These are phyloP conservation scores for Hoplias malabaricus DNA, from an alignment of 2,113 vertebrate species.

Conservation along the genomic window DNA sequence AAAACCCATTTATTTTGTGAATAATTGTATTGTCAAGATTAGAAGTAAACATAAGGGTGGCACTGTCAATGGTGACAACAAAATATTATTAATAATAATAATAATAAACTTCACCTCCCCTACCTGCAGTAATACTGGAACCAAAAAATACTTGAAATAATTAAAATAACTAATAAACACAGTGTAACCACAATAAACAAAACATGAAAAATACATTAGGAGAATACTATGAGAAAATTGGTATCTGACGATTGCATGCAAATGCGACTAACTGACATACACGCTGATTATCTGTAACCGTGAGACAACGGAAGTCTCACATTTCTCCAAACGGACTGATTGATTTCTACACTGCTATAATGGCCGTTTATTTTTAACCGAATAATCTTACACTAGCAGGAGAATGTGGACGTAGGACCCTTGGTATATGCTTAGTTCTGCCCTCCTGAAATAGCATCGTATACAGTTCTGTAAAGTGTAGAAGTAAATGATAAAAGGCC, in stretches of 20 bases:
- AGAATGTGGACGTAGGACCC: not conserved
- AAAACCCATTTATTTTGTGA: not conserved
- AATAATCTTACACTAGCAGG: no score
- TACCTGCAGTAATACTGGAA: conserved; percentile 58
- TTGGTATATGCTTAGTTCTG: not conserved
- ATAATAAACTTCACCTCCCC: not conserved
- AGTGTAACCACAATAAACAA: not conserved
- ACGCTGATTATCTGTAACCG: not conserved
- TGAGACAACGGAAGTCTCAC: not conserved
- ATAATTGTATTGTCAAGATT: conserved; percentile 9
- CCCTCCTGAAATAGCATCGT: not conserved
- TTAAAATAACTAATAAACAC: not conserved
- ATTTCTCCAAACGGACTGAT: not conserved
- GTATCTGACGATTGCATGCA: not conserved
- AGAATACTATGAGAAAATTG: not conserved
- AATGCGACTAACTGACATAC: not conserved
- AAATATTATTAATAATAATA: conserved; percentile 39
- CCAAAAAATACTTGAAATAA: conserved; percentile 42
- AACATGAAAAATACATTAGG: not conserved
- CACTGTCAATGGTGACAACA: conserved; percentile 41
- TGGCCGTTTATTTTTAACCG: not conserved
- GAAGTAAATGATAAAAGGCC: no score
- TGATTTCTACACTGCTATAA: not conserved
- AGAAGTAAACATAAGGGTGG: not conserved
- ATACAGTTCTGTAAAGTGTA: conserved; percentile 13